These are phyloP conservation scores for Chloropsis hardwickii DNA, from an alignment of 2,113 vertebrate species.

Conservation along the genomic window DNA sequence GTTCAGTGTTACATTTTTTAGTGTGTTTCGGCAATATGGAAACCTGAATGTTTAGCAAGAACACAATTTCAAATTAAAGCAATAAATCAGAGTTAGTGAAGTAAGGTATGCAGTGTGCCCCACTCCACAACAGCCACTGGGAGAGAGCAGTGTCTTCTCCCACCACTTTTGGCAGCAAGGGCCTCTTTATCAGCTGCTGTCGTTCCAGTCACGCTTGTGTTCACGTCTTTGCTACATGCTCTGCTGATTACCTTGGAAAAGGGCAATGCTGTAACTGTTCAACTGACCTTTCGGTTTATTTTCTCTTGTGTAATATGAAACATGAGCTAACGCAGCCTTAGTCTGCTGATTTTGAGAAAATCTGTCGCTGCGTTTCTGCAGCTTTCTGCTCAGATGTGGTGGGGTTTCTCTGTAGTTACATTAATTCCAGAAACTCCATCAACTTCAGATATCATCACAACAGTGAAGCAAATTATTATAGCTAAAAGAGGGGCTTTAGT, in stretches of 20 bases:
- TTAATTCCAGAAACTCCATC: slow-evolving; percentile 5
- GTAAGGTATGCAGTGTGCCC: slow-evolving; percentile 4
- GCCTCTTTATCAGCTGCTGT: slow-evolving; percentile 65
- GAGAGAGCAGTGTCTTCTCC: slow-evolving; percentile 42
- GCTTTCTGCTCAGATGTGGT: slow-evolving; percentile 39
- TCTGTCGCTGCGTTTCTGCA: slow-evolving; percentile 50
- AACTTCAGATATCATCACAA: not conserved
- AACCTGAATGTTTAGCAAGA: slow-evolving; percentile 51
- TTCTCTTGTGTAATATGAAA: slow-evolving; percentile 86
- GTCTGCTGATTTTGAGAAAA: slow-evolving; percentile 67
- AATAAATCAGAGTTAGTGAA: slow-evolving; percentile 73
- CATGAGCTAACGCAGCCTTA: slow-evolving; percentile 74
- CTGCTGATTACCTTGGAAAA: slow-evolving; percentile 84
- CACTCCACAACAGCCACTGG: not conserved
- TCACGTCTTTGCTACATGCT: slow-evolving; percentile 80
- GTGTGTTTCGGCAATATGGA: slow-evolving; percentile 47
- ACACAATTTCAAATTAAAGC: slow-evolving; percentile 24
- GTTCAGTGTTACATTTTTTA: slow-evolving; percentile 53
- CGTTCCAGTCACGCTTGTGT: slow-evolving; percentile 76
- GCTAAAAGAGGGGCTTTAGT: not conserved
- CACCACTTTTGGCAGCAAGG: slow-evolving; percentile 25
- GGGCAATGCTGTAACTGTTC: slow-evolving; percentile 83
- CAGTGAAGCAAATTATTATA: not conserved
- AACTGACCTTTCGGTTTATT: slow-evolving; percentile 84
- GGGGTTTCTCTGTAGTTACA: not conserved